Percentiles rank a stretch among this genome's conserved stretches.
These are phyloP conservation scores for Drosophila austrosaltans DNA, from an alignment of 2,888 invertebrate species.

Conservation along the genomic window DNA sequence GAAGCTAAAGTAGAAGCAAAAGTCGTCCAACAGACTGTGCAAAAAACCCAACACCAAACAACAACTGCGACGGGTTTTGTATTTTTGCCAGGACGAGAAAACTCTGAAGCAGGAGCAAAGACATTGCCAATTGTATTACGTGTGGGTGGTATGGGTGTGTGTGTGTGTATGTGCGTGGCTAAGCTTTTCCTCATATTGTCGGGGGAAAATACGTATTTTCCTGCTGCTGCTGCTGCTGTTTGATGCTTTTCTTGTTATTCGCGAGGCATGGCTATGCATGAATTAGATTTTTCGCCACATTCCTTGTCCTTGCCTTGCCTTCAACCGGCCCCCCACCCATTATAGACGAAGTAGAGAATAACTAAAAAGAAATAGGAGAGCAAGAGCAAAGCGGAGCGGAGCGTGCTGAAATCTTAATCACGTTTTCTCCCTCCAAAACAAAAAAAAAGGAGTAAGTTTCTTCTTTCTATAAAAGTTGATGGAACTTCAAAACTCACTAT, in stretches of 20 bases:
- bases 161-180: constrained; percentile 9
- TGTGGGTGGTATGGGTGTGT: constrained; percentile 8
- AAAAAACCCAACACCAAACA: constrained; percentile 25
- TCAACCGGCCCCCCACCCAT: not conserved
- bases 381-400: not conserved
- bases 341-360: not conserved
- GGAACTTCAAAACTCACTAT: not conserved
- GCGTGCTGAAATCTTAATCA: constrained; percentile 57
- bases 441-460: constrained; percentile 52
- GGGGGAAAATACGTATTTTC: constrained; percentile 53
- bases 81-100: not conserved
- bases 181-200: constrained; percentile 49
- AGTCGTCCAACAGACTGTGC: constrained; percentile 22
- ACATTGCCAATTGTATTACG: constrained; percentile 24
- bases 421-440: constrained; percentile 35
- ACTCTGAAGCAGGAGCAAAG: not conserved
- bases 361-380: constrained; percentile 2
- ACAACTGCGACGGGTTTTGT: constrained; percentile 12
- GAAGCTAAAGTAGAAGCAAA: constrained; percentile 13
- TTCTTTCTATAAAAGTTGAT: constrained; percentile 1
- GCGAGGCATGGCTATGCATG: constrained; percentile 61
- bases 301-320: constrained; percentile 15
- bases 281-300: constrained; percentile 55
- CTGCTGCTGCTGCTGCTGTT: constrained; percentile 25
- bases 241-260: constrained; percentile 41